These are phyloP conservation scores for Toxonevra muliebris DNA, from an alignment of 2,888 invertebrate genomes.

Conservation along the genomic window DNA sequence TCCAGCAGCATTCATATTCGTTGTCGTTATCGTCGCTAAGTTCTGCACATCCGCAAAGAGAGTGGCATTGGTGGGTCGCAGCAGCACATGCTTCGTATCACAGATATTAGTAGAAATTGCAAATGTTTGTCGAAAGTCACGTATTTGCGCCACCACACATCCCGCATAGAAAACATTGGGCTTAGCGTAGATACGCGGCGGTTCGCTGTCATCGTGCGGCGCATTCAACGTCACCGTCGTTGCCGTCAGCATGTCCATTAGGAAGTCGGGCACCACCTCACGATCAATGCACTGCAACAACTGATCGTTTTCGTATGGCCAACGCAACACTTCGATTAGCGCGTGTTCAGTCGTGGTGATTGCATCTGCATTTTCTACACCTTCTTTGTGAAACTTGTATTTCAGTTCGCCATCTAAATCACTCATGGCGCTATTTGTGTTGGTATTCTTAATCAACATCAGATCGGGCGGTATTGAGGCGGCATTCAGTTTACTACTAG, in stretches of 20 bases:
- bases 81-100: conserved; percentile 86
- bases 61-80: conserved; percentile 88
- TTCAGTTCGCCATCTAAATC: conserved; percentile 21
- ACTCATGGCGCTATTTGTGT: conserved; percentile 11
- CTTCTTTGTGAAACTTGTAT: conserved; percentile 16
- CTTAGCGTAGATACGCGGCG: conserved; percentile 54
- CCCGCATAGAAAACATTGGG: conserved; percentile 90
- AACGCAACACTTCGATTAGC: conserved; percentile 78
- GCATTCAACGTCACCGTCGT: conserved; percentile 68
- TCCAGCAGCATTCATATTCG: conserved; percentile 30
- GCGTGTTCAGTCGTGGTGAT: conserved; percentile 68
- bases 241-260: conserved; percentile 84
- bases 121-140: conserved; percentile 86
- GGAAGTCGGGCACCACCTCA: conserved; percentile 87
- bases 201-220: conserved; percentile 52
- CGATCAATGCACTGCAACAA: conserved; percentile 88
- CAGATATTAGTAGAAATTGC: conserved; percentile 76
- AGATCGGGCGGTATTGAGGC: conserved; percentile 41
- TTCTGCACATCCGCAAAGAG: conserved; percentile 65
- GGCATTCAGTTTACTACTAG: conserved; percentile 41
- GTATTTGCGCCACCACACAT: conserved; percentile 89
- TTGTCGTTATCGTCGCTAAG: conserved; percentile 51
- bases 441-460: conserved; percentile 10
- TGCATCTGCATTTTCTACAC: conserved; percentile 6
- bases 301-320: conserved; percentile 92